phyloP scores from a whole-genome alignment of 2,888 invertebrate species.

The Lutraria lutraria region DNA sequence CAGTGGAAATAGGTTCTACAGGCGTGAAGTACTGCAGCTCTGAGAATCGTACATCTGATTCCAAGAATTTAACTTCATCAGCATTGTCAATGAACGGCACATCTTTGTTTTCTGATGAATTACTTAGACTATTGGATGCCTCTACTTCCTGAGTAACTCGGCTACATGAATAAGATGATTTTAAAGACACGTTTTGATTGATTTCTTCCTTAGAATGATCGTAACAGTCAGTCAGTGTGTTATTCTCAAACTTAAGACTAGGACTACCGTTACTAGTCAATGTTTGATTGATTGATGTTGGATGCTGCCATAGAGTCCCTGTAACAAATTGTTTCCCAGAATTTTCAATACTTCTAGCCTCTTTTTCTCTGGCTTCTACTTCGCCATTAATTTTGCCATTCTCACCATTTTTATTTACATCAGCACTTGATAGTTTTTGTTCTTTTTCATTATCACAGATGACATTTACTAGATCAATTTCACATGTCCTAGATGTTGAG shows the following conservation, averaged over 20 bases:
- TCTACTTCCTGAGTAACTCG: neutral
- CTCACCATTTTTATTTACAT: neutral
- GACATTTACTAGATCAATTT: slow-evolving; percentile 39
- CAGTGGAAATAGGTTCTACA: neutral
- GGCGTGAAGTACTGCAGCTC: slow-evolving; percentile 23
- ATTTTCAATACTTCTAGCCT: neutral
- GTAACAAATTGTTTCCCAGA: slow-evolving; percentile 27
- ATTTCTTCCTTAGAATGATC: neutral
- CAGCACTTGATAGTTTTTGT: neutral
- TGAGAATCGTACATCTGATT: neutral
- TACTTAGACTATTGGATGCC: neutral
- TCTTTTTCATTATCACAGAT: slow-evolving; percentile 23
- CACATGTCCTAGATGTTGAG: slow-evolving; percentile 47
- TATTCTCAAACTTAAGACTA: slow-evolving; percentile 52
- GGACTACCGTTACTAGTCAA: slow-evolving; percentile 11
- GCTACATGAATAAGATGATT: neutral
- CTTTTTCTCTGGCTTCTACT: neutral
- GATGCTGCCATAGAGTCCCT: slow-evolving; percentile 45
- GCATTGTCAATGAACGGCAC: neutral
- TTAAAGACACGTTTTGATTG: neutral
- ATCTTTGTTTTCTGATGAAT: neutral
- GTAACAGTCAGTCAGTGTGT: slow-evolving; percentile 33
- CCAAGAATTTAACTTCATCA: neutral
- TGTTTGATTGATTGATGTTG: slow-evolving; percentile 16
- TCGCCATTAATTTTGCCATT: neutral